phyloP scores from a whole-genome alignment of 2,113 vertebrate species.

The Neolamprologus fasciatus region DNA sequence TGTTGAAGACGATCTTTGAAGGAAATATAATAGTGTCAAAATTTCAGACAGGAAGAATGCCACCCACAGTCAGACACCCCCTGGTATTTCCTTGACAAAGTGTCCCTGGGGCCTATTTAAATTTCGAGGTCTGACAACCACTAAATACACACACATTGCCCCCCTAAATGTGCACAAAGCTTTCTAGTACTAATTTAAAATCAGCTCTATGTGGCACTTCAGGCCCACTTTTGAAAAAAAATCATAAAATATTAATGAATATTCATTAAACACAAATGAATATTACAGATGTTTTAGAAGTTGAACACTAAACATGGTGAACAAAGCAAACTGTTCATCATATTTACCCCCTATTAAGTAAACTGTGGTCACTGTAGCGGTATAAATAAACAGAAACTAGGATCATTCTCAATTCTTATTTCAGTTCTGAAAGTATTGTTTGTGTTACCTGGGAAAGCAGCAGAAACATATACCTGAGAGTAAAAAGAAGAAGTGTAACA shows the following conservation, averaged over 20 bases:
- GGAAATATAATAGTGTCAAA: not conserved
- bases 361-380: no score
- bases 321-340: not conserved
- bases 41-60: not conserved
- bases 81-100: constrained; percentile 1
- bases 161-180: not conserved
- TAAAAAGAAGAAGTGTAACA: not conserved
- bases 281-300: not conserved
- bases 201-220: not conserved
- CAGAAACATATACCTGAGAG: not conserved
- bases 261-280: not conserved
- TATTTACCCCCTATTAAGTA: not conserved
- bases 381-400: not conserved
- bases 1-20: not conserved
- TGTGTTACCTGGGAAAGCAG: not conserved
- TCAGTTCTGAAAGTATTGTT: not conserved
- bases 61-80: not conserved
- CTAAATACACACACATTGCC: not conserved
- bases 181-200: not conserved
- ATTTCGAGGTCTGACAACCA: not conserved
- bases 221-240: not conserved
- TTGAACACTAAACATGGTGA: not conserved
- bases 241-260: not conserved
- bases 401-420: not conserved
- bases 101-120: constrained; percentile 8